These are phyloP conservation scores for Arctopsyche grandis DNA, from an alignment of 1,140 invertebrate species.

Conservation along the genomic window DNA sequence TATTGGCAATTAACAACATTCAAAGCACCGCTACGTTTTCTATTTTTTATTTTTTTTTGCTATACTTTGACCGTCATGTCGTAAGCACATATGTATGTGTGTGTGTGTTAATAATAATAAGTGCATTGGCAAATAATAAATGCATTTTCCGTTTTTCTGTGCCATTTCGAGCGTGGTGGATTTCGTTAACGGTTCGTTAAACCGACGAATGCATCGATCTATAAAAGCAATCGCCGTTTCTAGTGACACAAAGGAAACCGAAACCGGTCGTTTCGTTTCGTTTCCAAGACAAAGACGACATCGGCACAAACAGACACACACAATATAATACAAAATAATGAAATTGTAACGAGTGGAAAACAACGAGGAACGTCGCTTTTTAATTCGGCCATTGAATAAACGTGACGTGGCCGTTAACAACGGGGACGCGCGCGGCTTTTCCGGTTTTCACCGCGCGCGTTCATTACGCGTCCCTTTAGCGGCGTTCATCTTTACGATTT, in stretches of 20 bases:
- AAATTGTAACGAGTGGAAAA: too few species aligned
- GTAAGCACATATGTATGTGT: background rate
- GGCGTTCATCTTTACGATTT: background rate
- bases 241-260: background rate
- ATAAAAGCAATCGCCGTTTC: background rate
- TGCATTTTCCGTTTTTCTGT: conserved; percentile 22
- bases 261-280: too few species aligned
- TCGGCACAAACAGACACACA: background rate
- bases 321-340: background rate
- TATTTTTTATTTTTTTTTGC: background rate
- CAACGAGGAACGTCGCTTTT: background rate
- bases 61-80: background rate
- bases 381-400: conserved; percentile 7
- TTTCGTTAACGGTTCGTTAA: conserved; percentile 7
- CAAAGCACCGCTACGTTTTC: background rate
- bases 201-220: conserved; percentile 7
- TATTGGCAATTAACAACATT: too few species aligned
- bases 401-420: background rate
- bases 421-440: background rate
- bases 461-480: background rate
- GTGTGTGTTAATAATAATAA: background rate
- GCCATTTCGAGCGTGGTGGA: conserved; percentile 18
- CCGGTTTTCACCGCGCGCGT: background rate
- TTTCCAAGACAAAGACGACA: background rate
- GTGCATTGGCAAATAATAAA: background rate